Conservation (phyloP, 2,113 vertebrate genomes). For the Setophaga kirtlandii region DNA sequence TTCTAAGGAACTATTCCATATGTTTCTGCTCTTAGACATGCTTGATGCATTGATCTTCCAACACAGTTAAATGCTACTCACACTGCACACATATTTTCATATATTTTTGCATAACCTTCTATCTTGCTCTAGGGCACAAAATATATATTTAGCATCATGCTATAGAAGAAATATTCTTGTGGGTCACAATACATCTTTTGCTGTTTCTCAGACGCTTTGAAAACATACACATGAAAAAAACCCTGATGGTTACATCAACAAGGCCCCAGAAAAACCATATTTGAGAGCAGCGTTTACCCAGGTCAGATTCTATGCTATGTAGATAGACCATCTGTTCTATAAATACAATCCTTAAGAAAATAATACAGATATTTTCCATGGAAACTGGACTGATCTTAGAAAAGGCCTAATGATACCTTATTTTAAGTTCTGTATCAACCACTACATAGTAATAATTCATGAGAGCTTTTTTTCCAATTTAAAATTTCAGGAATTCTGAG, state of each 20-base stretch:
- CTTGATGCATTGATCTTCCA: background rate
- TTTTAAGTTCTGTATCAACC: background rate
- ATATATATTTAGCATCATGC: background rate
- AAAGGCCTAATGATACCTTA: background rate
- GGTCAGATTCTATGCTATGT: background rate
- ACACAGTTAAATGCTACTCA: background rate
- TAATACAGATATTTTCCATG: background rate
- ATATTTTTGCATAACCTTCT: background rate
- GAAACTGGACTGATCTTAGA: background rate
- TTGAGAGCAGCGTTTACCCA: background rate
- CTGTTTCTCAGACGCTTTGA: background rate
- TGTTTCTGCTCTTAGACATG: background rate
- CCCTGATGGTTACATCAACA: background rate
- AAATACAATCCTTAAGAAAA: background rate
- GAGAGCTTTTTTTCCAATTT: fast-evolving
- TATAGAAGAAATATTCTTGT: background rate
- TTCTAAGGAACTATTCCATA: background rate
- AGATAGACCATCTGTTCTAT: background rate
- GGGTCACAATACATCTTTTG: background rate
- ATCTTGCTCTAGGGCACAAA: background rate
- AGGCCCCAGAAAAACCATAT: background rate
- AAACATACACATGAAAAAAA: background rate
- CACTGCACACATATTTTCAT: background rate
- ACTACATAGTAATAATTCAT: background rate
- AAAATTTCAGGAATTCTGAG: background rate